These are phyloP conservation scores for Salmo trutta DNA, from an alignment of 2,797 vertebrate species.

Conservation along the genomic window DNA sequence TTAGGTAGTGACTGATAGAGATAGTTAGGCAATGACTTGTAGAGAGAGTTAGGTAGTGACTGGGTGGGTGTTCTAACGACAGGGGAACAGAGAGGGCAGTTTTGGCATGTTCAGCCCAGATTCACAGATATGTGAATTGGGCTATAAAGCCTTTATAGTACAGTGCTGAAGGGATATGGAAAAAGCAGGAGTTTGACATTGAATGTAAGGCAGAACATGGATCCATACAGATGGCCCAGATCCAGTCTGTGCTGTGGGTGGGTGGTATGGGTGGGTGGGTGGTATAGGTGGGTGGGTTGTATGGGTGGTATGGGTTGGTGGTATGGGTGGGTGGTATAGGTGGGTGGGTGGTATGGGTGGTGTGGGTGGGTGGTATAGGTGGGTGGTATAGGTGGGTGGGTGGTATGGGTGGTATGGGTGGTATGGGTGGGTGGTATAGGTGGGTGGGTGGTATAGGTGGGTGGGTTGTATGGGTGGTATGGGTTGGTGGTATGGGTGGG, in stretches of 20 bases:
- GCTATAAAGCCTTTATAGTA: conserved; percentile 64
- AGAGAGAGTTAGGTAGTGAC: conserved; percentile 22
- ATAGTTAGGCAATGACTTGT: no score
- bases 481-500: neutral
- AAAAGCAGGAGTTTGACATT: conserved; percentile 44
- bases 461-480: conserved; percentile 31
- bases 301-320: no score
- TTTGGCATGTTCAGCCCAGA: conserved; percentile 63
- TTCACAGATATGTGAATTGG: conserved; percentile 71
- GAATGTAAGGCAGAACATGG: conserved; percentile 32
- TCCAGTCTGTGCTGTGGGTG: conserved; percentile 35
- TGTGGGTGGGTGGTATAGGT: conserved; percentile 19
- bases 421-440: no score
- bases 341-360: conserved; percentile 28
- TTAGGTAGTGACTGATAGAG: no score
- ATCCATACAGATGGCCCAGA: conserved; percentile 53
- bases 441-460: no score
- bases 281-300: no score
- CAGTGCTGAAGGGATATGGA: conserved; percentile 63
- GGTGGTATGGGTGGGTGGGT: conserved; percentile 21
- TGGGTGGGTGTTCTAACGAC: conserved; percentile 64
- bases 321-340: no score
- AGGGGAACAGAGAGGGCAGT: conserved; percentile 70
- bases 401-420: no score
- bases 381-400: no score